A percentile compares a stretch with the other conserved stretches of the same genome.
phyloP scores from a whole-genome alignment of 2,888 invertebrate genomes.

The Epistrophe eligans region DNA sequence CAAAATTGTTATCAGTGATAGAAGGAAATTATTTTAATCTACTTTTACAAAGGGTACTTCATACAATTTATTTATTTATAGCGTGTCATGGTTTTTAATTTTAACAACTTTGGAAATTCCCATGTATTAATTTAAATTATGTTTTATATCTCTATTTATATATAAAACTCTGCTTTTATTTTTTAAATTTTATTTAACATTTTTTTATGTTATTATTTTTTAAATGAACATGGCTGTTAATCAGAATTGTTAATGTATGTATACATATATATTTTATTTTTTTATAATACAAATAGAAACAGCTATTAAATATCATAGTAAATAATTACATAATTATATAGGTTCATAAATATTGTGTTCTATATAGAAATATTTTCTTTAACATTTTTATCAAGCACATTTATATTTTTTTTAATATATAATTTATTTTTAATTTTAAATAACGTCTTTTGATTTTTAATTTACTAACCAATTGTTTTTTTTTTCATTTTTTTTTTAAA shows the following conservation, averaged over 20 bases:
- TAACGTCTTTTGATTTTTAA: constrained; percentile 13
- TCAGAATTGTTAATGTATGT: too few relatives aligned
- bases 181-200: not conserved
- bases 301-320: not conserved
- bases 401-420: not conserved
- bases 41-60: not conserved
- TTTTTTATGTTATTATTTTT: not conserved
- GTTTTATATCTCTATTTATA: not conserved
- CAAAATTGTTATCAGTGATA: constrained; percentile 16
- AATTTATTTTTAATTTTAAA: constrained; percentile 3
- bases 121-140: not conserved
- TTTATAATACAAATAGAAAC: not conserved
- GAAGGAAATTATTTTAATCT: constrained; percentile 16
- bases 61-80: not conserved
- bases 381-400: constrained; percentile 8
- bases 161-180: too few relatives aligned
- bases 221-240: not conserved
- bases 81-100: not conserved
- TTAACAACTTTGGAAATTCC: constrained; percentile 1
- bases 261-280: not conserved
- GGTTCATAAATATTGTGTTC: not conserved
- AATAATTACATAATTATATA: not conserved
- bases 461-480: constrained; percentile 26
- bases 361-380: not conserved
- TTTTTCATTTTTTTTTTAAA: not conserved